Evolutionary conservation across 1,140 invertebrate genomes (phyloP).

Genomic region (Euschistus heros): DNA sequence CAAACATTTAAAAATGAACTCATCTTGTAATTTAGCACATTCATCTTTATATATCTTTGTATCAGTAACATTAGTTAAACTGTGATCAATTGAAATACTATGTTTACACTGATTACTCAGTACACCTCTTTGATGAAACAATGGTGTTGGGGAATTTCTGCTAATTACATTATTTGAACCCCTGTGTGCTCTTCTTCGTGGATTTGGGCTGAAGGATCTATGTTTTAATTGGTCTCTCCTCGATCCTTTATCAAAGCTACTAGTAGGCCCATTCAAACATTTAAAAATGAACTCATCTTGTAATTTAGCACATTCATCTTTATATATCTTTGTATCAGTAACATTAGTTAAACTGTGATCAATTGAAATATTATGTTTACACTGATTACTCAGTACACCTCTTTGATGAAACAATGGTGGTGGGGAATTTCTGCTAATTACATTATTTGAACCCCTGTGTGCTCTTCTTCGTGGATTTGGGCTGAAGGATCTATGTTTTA

Average conservation of each 20-base stretch:
- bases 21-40: conserved; percentile 10
- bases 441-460: not conserved
- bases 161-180: not conserved
- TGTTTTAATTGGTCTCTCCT: not conserved
- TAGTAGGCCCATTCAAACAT: not conserved
- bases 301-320: not conserved
- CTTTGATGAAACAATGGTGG: not conserved
- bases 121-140: not conserved
- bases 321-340: no score
- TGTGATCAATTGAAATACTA: no score
- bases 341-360: no score
- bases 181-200: not conserved
- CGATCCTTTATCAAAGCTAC: no score
- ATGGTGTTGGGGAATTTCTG: no score
- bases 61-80: no score
- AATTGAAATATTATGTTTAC: no score
- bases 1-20: conserved; percentile 16
- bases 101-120: no score
- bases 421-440: not conserved
- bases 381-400: no score
- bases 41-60: no score
- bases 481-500: not conserved
- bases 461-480: not conserved
- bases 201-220: not conserved
- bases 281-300: conserved; percentile 20